Percentiles rank a stretch among this genome's conserved stretches.
Evolutionary conservation across 2,113 vertebrate species (phyloP).

Genomic region (Tylochromis polylepis): DNA sequence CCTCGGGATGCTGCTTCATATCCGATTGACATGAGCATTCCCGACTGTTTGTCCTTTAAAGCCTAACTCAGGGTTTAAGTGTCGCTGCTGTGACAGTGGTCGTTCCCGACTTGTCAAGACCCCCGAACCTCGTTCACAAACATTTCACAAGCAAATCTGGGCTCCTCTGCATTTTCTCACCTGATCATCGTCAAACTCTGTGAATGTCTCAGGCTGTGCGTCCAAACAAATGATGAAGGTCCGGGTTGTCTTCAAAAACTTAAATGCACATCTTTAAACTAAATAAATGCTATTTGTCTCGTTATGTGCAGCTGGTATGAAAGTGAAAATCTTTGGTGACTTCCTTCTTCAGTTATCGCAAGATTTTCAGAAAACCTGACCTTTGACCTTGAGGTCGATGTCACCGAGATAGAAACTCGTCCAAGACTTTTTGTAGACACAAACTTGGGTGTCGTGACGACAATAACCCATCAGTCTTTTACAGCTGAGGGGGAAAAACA

Average conservation of each 20-base stretch:
- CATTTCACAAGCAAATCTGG: not conserved
- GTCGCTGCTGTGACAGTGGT: not conserved
- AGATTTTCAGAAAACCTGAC: not conserved
- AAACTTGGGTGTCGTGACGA: not conserved
- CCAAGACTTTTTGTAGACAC: no score
- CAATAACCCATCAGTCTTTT: not conserved
- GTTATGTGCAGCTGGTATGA: not conserved
- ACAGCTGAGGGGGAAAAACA: not conserved
- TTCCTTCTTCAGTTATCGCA: not conserved
- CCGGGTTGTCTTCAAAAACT: not conserved
- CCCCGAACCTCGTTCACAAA: not conserved
- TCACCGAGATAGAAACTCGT: not conserved
- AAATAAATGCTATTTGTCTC: not conserved
- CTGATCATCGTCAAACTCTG: rapidly evolving
- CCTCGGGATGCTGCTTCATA: not conserved
- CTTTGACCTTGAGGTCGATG: rapidly evolving
- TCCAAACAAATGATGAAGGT: not conserved
- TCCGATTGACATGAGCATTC: not conserved
- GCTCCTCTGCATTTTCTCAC: no score
- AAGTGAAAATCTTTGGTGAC: not conserved
- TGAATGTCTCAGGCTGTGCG: rapidly evolving
- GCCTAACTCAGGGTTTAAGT: not conserved
- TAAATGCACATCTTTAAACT: not conserved
- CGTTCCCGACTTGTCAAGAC: not conserved
- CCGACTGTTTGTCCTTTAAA: not conserved